phyloP scores from a whole-genome alignment of 2,113 vertebrate species.

The Triplophysa rosa region DNA sequence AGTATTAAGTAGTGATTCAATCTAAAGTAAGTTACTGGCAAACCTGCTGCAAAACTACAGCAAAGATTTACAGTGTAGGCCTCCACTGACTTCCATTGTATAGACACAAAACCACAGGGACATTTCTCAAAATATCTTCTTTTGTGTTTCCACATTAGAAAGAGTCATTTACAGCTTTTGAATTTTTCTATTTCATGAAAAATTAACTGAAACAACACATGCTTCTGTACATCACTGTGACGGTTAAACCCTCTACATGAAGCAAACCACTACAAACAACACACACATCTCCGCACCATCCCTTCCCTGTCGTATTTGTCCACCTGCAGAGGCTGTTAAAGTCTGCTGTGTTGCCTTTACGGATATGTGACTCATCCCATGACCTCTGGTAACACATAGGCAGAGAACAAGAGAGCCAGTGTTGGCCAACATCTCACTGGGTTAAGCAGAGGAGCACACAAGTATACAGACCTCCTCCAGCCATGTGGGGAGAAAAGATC shows the following conservation, averaged over 20 bases:
- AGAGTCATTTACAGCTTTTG: no score
- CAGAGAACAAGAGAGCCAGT: slow-evolving; percentile 55
- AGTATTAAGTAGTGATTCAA: no score
- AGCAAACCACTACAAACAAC: slow-evolving; percentile 19
- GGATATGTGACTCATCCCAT: slow-evolving; percentile 48
- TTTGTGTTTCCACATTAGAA: no score
- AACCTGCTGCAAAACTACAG: no score
- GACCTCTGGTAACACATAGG: slow-evolving; percentile 43
- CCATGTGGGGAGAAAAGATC: slow-evolving; percentile 29
- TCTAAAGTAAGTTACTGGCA: no score
- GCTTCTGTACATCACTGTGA: slow-evolving; percentile 26
- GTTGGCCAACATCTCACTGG: slow-evolving; percentile 50
- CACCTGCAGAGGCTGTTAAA: slow-evolving; percentile 46
- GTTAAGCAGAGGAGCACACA: slow-evolving; percentile 16
- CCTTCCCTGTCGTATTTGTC: slow-evolving; percentile 50
- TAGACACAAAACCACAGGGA: no score
- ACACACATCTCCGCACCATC: slow-evolving; percentile 19
- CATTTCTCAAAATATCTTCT: no score
- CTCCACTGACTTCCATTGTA: no score
- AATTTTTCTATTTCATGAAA: no score
- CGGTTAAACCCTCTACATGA: slow-evolving; percentile 33
- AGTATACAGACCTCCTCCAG: slow-evolving; percentile 38
- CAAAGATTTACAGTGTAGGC: no score
- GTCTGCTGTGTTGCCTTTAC: slow-evolving; percentile 46
- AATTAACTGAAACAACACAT: no score